These are phyloP conservation scores for Desmodus rotundus DNA, from an alignment of 2,113 vertebrate genomes.

Conservation along the genomic window DNA sequence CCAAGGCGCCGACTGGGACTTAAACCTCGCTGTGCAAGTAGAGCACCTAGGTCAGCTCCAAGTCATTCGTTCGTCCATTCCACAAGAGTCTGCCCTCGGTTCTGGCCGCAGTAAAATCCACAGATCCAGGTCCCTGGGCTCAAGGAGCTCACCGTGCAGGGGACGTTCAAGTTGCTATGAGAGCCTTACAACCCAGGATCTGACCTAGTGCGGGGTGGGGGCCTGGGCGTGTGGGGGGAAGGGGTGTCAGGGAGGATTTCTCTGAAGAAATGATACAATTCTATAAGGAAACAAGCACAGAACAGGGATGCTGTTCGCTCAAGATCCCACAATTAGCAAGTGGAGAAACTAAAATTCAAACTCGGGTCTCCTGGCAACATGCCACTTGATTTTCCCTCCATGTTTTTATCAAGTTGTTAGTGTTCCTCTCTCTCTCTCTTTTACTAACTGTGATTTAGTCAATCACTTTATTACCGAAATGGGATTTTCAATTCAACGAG, in stretches of 20 bases:
- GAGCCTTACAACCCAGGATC: not conserved
- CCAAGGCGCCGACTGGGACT: not conserved
- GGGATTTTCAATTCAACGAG: conserved; percentile 32
- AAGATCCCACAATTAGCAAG: not conserved
- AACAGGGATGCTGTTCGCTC: not conserved
- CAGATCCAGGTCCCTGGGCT: not conserved
- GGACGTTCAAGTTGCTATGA: not conserved
- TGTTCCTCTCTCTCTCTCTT: not conserved
- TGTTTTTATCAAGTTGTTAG: not conserved
- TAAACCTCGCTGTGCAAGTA: not conserved
- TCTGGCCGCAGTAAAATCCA: not conserved
- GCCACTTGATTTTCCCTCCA: not conserved
- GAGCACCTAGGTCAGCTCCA: not conserved
- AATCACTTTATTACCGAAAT: not conserved
- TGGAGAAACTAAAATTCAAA: not conserved
- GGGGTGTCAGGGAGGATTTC: not conserved
- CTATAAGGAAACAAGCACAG: not conserved
- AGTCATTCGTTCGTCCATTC: not conserved
- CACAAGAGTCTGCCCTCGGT: not conserved
- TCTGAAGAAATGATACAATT: not conserved
- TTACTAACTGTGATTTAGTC: not conserved
- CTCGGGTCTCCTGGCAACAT: not conserved
- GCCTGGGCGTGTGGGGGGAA: too few relatives aligned
- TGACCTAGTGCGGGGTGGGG: not conserved
- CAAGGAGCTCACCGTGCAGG: not conserved